These are phyloP conservation scores for Cariama cristata DNA, from an alignment of 2,113 vertebrate genomes.

Conservation along the genomic window DNA sequence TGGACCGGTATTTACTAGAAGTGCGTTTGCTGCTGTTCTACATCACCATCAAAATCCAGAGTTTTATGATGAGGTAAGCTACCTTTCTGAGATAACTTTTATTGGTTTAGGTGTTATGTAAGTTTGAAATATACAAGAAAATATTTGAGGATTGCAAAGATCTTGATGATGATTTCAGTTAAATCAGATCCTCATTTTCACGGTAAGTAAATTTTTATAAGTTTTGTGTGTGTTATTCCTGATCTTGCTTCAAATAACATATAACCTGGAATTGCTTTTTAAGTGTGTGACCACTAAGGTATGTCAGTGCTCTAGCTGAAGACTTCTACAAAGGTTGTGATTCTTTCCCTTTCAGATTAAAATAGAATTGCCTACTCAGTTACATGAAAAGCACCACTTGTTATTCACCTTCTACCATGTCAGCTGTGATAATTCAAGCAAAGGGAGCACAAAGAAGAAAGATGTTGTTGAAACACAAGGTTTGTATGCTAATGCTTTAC, in stretches of 20 bases:
- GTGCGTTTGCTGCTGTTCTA: conserved; percentile 88
- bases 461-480: conserved; percentile 93
- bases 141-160: not conserved
- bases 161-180: not conserved
- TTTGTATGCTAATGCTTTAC: conserved; percentile 42
- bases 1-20: conserved; percentile 89
- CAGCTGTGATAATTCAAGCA: conserved; percentile 96
- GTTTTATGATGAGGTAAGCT: conserved; percentile 96
- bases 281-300: not conserved
- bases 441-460: conserved; percentile 96
- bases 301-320: not conserved
- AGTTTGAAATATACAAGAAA: not conserved
- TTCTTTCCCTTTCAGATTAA: conserved; percentile 85
- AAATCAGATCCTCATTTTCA: not conserved
- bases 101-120: not conserved
- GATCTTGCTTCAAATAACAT: not conserved
- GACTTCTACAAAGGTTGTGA: not conserved
- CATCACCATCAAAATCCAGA: conserved; percentile 98
- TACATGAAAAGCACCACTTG: conserved; percentile 94
- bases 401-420: conserved; percentile 96
- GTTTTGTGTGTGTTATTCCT: not conserved
- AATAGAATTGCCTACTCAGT: conserved; percentile 94
- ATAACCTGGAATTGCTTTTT: not conserved
- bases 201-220: not conserved
- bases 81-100: not conserved